Base-by-base conservation (phyloP, 2,888 invertebrate genomes). In the Biston betularia region DNA sequence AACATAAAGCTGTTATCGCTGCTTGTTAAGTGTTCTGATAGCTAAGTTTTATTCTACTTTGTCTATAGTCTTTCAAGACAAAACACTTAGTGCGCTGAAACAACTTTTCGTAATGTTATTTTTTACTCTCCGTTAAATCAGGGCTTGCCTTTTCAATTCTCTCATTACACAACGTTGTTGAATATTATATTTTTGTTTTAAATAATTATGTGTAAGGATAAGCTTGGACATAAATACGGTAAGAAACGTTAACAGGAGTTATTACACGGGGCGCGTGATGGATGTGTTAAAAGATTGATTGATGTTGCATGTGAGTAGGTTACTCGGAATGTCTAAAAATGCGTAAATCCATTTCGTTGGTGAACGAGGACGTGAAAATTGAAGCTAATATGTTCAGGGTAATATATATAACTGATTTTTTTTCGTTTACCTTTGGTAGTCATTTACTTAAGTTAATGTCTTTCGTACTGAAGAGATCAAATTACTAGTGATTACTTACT, bases 251-350 rank as follows among this genome's bases (percentile, higher is more conserved):
- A 65, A 63, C 63, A 63, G 63, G 70, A 66, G 63, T 71, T 73
- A 72, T 72, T 74, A 68, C 67, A 68, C 70, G 61, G 60, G 60
- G 44, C 63, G 33, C 63, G 63, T 74, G 74, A 72, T 74, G 72
- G 74, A 74, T 74, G 72, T 71, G 69, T 65, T 57, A 71, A 74
- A 65, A 74, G 72, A 68, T 71, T 74, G 74, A 74, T 74, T 70
- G 72, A 74, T 72, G 71, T 66, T 62, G 69, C 9, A 59, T 56
- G 62, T 53, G 70, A 70, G 38, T 8, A 38, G 61, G 71, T 61
- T 63, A 65, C 61, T 57, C 61, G 60, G 59, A 60, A 65, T 64
- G 44, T 24, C 54, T 63, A 56, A 61, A 68, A 58, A 62, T 62
- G 53, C 58, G 60, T 67, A 67, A 70, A 69, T 58, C 42, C 57